These are phyloP conservation scores for Agapornis canus DNA, from an alignment of 2,797 vertebrate species.

Conservation along the genomic window DNA sequence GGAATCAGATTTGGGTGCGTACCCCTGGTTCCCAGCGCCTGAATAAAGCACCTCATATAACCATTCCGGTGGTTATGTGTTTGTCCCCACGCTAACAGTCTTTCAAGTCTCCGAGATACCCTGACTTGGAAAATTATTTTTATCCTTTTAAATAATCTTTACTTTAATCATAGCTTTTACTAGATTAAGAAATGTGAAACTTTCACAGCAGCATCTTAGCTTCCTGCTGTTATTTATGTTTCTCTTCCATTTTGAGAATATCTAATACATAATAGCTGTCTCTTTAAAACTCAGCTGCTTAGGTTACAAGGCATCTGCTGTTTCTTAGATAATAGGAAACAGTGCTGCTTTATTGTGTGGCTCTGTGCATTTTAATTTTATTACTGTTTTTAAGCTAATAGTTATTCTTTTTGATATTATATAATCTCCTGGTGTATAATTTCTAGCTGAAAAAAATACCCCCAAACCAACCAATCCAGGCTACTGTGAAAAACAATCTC, in stretches of 20 bases:
- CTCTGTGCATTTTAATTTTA: not conserved
- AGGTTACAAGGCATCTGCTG: not conserved
- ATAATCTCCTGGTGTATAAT: not conserved
- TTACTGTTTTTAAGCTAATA: not conserved
- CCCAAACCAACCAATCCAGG: not conserved
- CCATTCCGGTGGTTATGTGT: too few relatives aligned
- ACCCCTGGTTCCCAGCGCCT: too few relatives aligned
- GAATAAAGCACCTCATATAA: too few relatives aligned
- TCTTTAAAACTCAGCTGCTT: not conserved
- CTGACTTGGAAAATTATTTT: not conserved
- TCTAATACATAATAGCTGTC: not conserved
- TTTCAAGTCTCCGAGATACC: not conserved
- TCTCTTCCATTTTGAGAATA: not conserved
- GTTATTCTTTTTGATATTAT: not conserved
- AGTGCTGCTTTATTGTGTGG: not conserved
- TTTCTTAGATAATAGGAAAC: conserved; percentile 7
- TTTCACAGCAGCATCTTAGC: not conserved
- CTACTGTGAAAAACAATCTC: not conserved
- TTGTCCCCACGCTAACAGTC: too few relatives aligned
- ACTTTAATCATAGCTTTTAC: not conserved
- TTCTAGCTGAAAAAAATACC: not conserved
- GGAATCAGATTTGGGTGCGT: too few relatives aligned
- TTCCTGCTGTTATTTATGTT: not conserved
- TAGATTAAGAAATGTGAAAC: not conserved
- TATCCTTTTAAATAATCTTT: not conserved